Percentiles rank a stretch among this genome's conserved stretches.
These are phyloP conservation scores for Heliconius aoede DNA, from an alignment of 2,888 invertebrate genomes.

Conservation along the genomic window DNA sequence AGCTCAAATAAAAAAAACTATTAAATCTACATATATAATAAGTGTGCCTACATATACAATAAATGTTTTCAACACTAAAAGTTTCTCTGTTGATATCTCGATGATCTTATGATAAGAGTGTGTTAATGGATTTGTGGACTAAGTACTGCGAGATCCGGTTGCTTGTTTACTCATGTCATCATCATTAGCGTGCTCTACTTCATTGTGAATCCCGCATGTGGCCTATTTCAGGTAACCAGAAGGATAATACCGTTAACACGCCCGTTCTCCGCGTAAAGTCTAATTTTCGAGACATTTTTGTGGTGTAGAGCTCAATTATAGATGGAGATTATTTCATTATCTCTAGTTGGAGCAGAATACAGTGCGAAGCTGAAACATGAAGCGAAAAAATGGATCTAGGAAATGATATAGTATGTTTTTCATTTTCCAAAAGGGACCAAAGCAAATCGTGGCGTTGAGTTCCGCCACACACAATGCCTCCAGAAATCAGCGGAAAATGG, in stretches of 20 bases:
- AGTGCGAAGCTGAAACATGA: too few relatives aligned
- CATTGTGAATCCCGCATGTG: background rate
- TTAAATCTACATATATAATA: too few relatives aligned
- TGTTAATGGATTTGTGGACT: constrained; percentile 5
- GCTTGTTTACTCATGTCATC: background rate
- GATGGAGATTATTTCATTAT: too few relatives aligned
- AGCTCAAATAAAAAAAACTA: too few relatives aligned
- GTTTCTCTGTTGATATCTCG: constrained; percentile 3
- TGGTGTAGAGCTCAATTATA: background rate
- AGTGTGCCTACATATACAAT: background rate
- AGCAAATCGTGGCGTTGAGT: too few relatives aligned
- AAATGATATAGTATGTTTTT: too few relatives aligned
- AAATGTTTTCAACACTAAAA: background rate
- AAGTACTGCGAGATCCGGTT: constrained; percentile 12
- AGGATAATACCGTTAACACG: background rate
- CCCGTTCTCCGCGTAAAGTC: background rate
- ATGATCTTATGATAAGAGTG: background rate
- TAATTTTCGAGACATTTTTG: background rate
- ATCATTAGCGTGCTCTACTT: background rate
- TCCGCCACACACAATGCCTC: too few relatives aligned
- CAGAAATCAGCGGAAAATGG: too few relatives aligned
- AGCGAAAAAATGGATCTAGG: too few relatives aligned
- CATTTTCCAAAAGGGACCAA: too few relatives aligned
- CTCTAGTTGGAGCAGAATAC: too few relatives aligned
- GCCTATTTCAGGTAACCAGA: too few relatives aligned